phyloP scores from a whole-genome alignment of 2,888 invertebrate genomes.

The Acanthosepion esculentum region DNA sequence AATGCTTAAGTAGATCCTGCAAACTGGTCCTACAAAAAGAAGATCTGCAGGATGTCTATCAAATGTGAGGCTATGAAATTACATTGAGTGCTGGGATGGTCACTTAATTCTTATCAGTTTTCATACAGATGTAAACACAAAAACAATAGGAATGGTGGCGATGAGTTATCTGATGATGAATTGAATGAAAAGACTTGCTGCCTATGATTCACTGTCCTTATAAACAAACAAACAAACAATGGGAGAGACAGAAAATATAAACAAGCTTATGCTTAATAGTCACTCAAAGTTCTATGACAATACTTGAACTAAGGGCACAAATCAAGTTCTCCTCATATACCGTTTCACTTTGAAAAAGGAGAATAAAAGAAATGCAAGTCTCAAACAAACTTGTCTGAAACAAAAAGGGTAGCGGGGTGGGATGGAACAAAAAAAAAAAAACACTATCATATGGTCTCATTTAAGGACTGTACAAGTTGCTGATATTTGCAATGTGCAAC shows the following conservation, averaged over 20 bases:
- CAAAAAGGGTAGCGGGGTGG: too few species aligned
- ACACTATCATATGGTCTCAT: too few species aligned
- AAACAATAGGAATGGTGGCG: not conserved
- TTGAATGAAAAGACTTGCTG: not conserved
- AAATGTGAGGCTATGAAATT: not conserved
- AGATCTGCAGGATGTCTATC: not conserved
- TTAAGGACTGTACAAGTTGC: too few species aligned
- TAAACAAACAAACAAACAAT: not conserved
- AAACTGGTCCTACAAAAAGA: not conserved
- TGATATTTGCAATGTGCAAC: too few species aligned
- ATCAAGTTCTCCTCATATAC: not conserved
- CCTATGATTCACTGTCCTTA: not conserved
- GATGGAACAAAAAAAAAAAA: too few species aligned
- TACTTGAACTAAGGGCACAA: not conserved
- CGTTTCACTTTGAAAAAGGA: not conserved
- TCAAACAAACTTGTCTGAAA: not conserved
- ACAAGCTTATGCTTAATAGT: not conserved
- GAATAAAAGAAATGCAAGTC: not conserved
- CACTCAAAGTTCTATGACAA: not conserved
- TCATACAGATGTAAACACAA: not conserved
- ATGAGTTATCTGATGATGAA: not conserved
- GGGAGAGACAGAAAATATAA: not conserved
- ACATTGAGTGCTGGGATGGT: not conserved
- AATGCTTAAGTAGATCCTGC: not conserved
- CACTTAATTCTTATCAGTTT: not conserved